A percentile compares a stretch with the other conserved stretches of the same genome.
These are phyloP conservation scores for Epizoanthus rinbou DNA, from an alignment of 92 coral and sea anemone genomes.

Conservation along the genomic window DNA sequence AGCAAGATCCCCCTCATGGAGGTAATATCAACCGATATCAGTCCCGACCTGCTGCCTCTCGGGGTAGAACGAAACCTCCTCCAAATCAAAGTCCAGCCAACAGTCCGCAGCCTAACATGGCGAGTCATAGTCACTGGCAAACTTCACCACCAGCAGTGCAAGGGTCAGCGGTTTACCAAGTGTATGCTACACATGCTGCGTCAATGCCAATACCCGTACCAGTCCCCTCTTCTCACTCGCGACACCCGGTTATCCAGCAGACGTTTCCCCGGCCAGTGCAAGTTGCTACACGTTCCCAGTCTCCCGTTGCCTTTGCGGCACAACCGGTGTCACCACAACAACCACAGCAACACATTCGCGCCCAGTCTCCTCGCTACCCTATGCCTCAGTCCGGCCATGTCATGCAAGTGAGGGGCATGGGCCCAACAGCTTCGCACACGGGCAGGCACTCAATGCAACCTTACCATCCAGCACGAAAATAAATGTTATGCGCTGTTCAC, in stretches of 20 bases:
- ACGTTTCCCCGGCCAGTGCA: slow-evolving; percentile 71
- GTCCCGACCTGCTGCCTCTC: slow-evolving; percentile 31
- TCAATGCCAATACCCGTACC: slow-evolving; percentile 99
- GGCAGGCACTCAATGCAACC: slow-evolving; percentile 43
- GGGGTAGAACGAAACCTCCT: slow-evolving; percentile 60
- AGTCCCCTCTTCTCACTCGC: slow-evolving; percentile 79
- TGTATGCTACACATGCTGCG: slow-evolving; percentile 92
- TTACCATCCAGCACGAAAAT: slow-evolving; percentile 26
- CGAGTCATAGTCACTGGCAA: slow-evolving; percentile 73
- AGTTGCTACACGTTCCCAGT: slow-evolving; percentile 63
- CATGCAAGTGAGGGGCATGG: slow-evolving; percentile 39
- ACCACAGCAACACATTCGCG: slow-evolving; percentile 29
- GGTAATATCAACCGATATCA: slow-evolving; percentile 54
- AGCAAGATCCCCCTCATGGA: slow-evolving; percentile 55
- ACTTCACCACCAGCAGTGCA: slow-evolving; percentile 62
- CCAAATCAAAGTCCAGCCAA: slow-evolving; percentile 36
- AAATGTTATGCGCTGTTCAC: not conserved
- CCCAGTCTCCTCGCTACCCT: slow-evolving; percentile 33
- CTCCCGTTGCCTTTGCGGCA: slow-evolving; percentile 61
- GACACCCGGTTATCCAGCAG: slow-evolving; percentile 72
- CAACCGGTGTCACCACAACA: slow-evolving; percentile 40
- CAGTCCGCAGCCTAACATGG: slow-evolving; percentile 48
- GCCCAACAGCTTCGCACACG: slow-evolving; percentile 21
- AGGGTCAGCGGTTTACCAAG: slow-evolving; percentile 73
- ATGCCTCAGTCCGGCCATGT: slow-evolving; percentile 23